phyloP scores from a whole-genome alignment of 2,113 vertebrate species.

The Rallus limicola region DNA sequence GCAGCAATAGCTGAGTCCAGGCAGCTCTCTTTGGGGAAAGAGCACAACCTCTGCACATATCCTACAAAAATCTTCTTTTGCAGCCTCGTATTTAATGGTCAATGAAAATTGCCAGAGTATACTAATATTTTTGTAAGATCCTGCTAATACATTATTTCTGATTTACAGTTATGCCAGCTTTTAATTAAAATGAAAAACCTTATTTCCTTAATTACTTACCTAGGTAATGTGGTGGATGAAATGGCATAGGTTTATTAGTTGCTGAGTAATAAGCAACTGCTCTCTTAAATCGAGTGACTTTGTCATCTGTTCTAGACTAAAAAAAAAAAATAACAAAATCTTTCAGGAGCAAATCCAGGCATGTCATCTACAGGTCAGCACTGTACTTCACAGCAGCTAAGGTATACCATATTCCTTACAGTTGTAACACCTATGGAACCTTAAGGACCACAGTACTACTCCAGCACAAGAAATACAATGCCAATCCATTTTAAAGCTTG shows the following conservation, averaged over 20 bases:
- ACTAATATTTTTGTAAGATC: not conserved
- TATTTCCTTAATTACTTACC: constrained; percentile 73
- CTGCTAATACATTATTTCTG: not conserved
- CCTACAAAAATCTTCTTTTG: not conserved
- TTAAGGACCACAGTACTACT: not conserved
- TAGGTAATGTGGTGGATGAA: constrained; percentile 83
- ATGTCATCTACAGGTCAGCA: not conserved
- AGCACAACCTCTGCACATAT: not conserved
- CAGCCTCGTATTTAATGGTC: not conserved
- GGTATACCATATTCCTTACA: accelerated
- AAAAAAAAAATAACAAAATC: constrained; percentile 40
- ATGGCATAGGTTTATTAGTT: constrained; percentile 86
- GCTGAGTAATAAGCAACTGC: constrained; percentile 93
- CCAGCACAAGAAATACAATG: not conserved
- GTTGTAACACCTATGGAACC: not conserved
- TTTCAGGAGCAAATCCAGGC: constrained; percentile 38
- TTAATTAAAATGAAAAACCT: not conserved
- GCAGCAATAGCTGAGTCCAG: not conserved
- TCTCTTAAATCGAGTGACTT: constrained; percentile 93
- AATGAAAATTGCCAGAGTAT: not conserved
- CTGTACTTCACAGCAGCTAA: not conserved
- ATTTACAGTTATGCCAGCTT: not conserved
- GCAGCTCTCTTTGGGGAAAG: not conserved
- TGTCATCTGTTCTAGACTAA: constrained; percentile 94
- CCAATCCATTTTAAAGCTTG: not conserved